Evolutionary conservation across 2,113 vertebrate genomes (phyloP), one percentile per base, ranked within the genome.

Genomic region (Thunnus maccoyii): DNA sequence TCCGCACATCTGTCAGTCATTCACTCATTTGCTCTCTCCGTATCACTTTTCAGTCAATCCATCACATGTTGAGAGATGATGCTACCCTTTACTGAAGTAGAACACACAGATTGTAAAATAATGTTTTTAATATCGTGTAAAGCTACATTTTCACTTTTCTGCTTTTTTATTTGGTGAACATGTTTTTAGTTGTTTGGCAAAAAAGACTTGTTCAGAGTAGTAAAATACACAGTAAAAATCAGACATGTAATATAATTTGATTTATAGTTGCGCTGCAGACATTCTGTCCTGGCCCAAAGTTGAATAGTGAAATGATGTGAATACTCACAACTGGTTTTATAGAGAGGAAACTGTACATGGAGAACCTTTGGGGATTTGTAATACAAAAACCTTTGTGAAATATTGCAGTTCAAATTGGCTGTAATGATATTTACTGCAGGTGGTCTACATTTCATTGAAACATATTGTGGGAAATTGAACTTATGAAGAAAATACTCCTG

Each of bases 371-470:
- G 92, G 92, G 91, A 87, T 84, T 78, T 84, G 82, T 84, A 88
- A 84, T 70, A 86, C 80, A 85, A 82, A 89, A 87, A 76, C 36
- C 67, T 74, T 79, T 68, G 74, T 95, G 94, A 95, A 93, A 94
- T 94, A 94, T 86, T 84, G 90, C 82, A 56, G 65, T 90, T 91
- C 85, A 92, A 92, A 95, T 94, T 88, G 92, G 80, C 80, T 78
- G 51, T 94, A 94, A 95, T 93, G 91, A 94, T 88, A 92, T 94
- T 94, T 94, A 89, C 80, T 85, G 86, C 93, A 94, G 90, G 84
- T 94, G 93, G 93, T 92, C 86, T 79, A 86, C 73, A 89, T 91
- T 92, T 92, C 82, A 92, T 90, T 91, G 72, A 92, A 86, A 79
- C 83, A 67, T 87, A 89, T 88, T 92, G 90, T 93, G 93, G 93